Evolutionary conservation across 2,888 invertebrate genomes (phyloP).

Genomic region (Tryphoninae sp.): DNA sequence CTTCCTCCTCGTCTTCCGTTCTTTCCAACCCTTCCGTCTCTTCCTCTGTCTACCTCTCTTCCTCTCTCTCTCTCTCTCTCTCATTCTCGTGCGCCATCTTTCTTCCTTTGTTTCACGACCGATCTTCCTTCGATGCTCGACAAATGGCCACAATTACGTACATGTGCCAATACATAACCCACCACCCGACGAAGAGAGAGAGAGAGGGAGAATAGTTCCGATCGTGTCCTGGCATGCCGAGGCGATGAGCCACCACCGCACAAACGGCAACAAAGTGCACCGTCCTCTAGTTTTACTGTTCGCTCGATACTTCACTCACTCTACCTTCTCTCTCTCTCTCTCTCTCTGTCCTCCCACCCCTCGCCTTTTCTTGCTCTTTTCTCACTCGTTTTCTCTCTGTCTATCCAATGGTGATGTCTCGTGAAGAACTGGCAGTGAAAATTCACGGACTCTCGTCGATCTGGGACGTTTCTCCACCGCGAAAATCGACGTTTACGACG

Average conservation of each 20-base stretch:
- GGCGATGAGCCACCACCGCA: constrained; percentile 50
- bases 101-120: constrained; percentile 29
- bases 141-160: constrained; percentile 78
- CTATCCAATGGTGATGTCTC: constrained; percentile 12
- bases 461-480: constrained; percentile 44
- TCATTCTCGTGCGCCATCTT: constrained; percentile 12
- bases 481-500: constrained; percentile 63
- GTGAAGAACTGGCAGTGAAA: constrained; percentile 30
- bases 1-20: constrained; percentile 58
- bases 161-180: constrained; percentile 77
- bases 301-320: constrained; percentile 58
- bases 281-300: constrained; percentile 55
- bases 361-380: constrained; percentile 15
- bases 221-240: constrained; percentile 43
- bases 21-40: constrained; percentile 54
- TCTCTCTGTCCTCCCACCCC: neutral
- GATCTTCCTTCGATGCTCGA: constrained; percentile 68
- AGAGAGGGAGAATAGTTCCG: constrained; percentile 13
- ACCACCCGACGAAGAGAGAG: constrained; percentile 17
- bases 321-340: constrained; percentile 27
- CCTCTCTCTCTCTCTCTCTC: constrained; percentile 23
- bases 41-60: constrained; percentile 19
- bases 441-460: constrained; percentile 60
- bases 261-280: constrained; percentile 53
- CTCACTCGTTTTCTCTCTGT: neutral